Conservation (phyloP, 2,113 vertebrate genomes). For the Salminus brasiliensis region DNA sequence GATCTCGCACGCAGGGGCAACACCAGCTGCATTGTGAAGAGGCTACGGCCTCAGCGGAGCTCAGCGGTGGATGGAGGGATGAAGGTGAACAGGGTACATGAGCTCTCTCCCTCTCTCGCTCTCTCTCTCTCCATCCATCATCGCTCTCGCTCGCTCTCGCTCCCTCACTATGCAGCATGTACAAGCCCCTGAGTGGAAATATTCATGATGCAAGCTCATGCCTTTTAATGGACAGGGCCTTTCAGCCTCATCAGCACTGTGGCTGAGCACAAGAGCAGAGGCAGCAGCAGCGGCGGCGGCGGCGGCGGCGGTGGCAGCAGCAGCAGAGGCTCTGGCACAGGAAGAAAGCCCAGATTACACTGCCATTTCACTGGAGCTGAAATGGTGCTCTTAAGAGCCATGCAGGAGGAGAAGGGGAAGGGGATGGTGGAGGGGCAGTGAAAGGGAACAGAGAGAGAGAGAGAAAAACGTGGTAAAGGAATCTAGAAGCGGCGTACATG, state of each 20-base stretch:
- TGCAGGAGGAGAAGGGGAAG: background rate
- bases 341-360: conserved; percentile 35
- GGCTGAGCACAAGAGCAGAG: background rate
- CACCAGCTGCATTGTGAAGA: background rate
- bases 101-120: background rate
- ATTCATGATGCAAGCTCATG: conserved; percentile 47
- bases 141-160: background rate
- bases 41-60: background rate
- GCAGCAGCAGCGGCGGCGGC: conserved; percentile 6
- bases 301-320: background rate
- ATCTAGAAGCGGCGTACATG: too few relatives aligned
- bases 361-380: conserved; percentile 38
- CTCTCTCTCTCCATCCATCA: background rate
- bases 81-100: background rate
- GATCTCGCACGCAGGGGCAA: background rate
- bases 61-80: background rate
- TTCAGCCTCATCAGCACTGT: conserved; percentile 51
- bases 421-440: background rate
- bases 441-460: conserved; percentile 1
- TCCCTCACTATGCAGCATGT: conserved; percentile 21
- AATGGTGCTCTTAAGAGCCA: conserved; percentile 18
- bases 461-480: conserved; percentile 6
- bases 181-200: conserved; percentile 28
- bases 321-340: conserved; percentile 31
- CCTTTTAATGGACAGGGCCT: conserved; percentile 52